These are phyloP conservation scores for Deroptyus accipitrinus DNA, from an alignment of 2,113 vertebrate genomes.

Conservation along the genomic window DNA sequence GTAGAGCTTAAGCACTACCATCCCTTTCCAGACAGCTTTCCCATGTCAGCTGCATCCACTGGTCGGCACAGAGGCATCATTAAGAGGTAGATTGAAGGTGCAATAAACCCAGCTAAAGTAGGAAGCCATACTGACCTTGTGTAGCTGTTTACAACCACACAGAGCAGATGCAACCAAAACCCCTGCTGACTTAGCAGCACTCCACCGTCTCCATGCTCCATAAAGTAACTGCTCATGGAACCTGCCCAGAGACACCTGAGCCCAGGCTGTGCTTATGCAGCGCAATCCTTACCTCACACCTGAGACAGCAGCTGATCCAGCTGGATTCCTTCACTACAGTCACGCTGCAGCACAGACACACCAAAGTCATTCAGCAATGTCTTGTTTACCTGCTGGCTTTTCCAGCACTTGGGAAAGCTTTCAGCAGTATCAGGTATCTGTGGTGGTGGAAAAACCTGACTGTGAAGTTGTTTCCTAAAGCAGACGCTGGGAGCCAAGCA, in stretches of 20 bases:
- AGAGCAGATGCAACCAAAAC: not conserved
- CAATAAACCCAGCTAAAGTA: not conserved
- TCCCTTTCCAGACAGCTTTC: not conserved
- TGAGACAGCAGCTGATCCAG: not conserved
- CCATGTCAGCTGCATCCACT: accelerated
- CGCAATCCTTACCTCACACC: not conserved
- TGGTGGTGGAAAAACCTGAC: not conserved
- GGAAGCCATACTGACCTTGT: not conserved
- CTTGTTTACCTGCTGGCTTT: not conserved
- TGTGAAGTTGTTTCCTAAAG: not conserved
- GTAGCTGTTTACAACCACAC: not conserved
- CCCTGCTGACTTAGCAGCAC: not conserved
- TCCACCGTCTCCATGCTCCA: not conserved
- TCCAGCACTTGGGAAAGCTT: not conserved
- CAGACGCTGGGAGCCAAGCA: not conserved
- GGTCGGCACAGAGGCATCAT: not conserved
- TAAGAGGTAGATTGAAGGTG: not conserved
- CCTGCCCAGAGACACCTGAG: accelerated
- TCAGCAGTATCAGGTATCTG: not conserved
- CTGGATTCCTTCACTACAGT: not conserved
- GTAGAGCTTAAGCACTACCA: not conserved
- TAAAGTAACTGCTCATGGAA: accelerated
- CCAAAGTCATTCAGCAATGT: too few relatives aligned
- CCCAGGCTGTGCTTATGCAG: not conserved
- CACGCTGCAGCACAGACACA: not conserved